phyloP scores from a whole-genome alignment of 2,113 vertebrate species.

The Dasyornis broadbenti region DNA sequence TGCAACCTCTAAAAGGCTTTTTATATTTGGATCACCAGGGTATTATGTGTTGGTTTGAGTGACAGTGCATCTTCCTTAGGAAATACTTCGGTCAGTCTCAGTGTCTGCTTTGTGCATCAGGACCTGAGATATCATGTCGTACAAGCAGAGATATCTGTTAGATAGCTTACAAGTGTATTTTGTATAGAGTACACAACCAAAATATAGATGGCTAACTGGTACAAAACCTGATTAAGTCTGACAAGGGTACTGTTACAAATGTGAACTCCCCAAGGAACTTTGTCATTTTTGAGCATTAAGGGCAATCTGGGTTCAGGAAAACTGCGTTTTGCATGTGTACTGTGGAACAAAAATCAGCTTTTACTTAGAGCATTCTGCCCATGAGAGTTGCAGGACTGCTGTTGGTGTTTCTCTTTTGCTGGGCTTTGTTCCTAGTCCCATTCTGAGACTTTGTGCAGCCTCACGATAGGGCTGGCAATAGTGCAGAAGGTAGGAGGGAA shows the following conservation, averaged over 20 bases:
- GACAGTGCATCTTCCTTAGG: background rate
- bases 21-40: background rate
- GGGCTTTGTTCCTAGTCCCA: background rate
- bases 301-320: background rate
- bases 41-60: background rate
- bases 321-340: background rate
- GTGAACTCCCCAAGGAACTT: background rate
- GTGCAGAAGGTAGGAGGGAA: background rate
- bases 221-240: constrained; percentile 21
- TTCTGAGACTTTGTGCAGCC: background rate
- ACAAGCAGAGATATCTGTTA: background rate
- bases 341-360: background rate
- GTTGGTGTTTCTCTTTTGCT: background rate
- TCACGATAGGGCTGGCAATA: background rate
- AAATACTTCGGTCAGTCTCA: background rate
- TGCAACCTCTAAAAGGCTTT: background rate
- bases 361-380: background rate
- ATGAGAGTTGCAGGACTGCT: background rate
- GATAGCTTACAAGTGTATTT: background rate
- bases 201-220: background rate
- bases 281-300: background rate
- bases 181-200: background rate
- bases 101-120: background rate
- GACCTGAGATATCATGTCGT: background rate
- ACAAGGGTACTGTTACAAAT: background rate